Evolutionary conservation across 2,113 vertebrate genomes (phyloP), one percentile per base, ranked within the genome.

Genomic region (Acanthisitta chloris): DNA sequence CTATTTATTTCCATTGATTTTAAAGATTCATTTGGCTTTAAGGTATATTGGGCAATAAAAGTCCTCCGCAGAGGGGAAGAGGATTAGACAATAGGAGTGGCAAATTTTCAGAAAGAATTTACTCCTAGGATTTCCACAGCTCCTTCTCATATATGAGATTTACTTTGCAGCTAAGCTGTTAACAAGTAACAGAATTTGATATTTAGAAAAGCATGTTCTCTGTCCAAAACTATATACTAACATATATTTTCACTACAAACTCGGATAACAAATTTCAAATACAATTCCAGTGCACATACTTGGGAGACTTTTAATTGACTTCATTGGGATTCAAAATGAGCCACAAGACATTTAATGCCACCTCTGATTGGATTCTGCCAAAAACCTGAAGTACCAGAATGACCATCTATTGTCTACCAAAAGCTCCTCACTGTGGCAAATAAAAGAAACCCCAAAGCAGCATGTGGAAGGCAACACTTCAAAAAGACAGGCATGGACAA

Each of bases 1-100:
- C 46, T 94, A 58, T 92, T 91, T 61, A 9, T 87, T 92, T 52
- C 36, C 88, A 74, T 79, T 88, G 45, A 90, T 93, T 95, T 78
- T 80, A 78, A 83, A 92, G 42, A 66, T 12, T 11, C 52, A 28
- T 81, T 93, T 94, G 84, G 26, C 33, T 90, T 81, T 90, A 72
- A 94, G 58, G 66, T 91, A 49, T 34, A n/a, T 90, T 83, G 17
- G 72, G 34, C 55, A 87, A 91, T 76, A 62, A 45, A 84, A 54
- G 15, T 48, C 31, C 15, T 67, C 31, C 26, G 29, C 54, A 87
- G 81, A 87, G 4, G 18, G 24, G 36, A 84, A 72, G 34, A 87
- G 14, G 10, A 42, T 77, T 80, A 70, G 31, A 87, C 74, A 89
- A 62, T 58, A 88, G 38, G 12, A 93, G 38, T 49, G 46, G 13